phyloP scores from a whole-genome alignment of 2,797 vertebrate species.

The Echeneis naucrates region DNA sequence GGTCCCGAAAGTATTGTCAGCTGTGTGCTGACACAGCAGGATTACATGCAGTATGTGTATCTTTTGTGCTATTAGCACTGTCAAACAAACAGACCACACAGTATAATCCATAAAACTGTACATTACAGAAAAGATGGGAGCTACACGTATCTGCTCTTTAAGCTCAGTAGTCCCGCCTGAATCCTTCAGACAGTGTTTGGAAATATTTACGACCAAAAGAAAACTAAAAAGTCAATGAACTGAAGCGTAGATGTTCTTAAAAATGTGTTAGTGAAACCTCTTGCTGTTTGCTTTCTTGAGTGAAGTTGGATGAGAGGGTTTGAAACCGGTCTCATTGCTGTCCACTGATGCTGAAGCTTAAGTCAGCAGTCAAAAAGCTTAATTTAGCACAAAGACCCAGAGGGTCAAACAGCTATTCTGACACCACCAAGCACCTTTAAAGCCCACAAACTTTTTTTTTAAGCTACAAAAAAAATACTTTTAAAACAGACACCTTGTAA shows the following conservation, averaged over 20 bases:
- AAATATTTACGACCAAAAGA: slow-evolving; percentile 14
- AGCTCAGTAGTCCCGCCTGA: slow-evolving; percentile 61
- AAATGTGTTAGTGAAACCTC: not conserved
- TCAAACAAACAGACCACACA: slow-evolving; percentile 24
- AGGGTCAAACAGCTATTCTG: too few relatives aligned
- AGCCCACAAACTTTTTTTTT: not conserved
- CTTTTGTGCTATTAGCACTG: slow-evolving; percentile 19
- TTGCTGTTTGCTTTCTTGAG: not conserved
- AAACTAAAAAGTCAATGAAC: not conserved
- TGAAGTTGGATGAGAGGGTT: not conserved
- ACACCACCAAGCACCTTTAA: not conserved
- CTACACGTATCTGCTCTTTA: slow-evolving; percentile 27
- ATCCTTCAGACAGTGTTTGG: slow-evolving; percentile 36
- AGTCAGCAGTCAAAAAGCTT: too few relatives aligned
- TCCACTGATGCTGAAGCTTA: too few relatives aligned
- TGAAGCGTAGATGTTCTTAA: not conserved
- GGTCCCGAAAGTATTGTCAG: slow-evolving; percentile 52
- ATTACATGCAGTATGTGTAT: slow-evolving; percentile 49
- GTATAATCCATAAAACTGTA: not conserved
- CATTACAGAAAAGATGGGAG: slow-evolving; percentile 20
- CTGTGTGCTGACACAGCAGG: slow-evolving; percentile 51
- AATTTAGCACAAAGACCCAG: not conserved
- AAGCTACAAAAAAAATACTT: not conserved
- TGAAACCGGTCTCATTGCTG: not conserved
- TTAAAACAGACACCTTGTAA: not conserved